Evolutionary conservation across 2,113 vertebrate species (phyloP).

Genomic region (Uropsilus gracilis): DNA sequence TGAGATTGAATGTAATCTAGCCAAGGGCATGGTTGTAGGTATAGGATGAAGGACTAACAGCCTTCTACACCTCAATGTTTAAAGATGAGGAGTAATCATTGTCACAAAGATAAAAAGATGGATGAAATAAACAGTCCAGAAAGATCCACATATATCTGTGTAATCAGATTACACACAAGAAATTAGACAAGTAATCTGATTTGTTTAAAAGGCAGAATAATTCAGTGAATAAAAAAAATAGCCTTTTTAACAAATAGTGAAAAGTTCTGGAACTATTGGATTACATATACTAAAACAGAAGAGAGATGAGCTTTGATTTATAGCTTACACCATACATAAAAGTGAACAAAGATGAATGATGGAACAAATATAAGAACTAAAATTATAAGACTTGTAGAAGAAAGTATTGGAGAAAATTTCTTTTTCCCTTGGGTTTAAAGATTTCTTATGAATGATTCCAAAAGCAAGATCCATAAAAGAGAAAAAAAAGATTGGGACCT

Average conservation of each 20-base stretch:
- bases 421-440: neutral
- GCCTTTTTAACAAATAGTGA: neutral
- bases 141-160: neutral
- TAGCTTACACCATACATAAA: neutral
- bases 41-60: neutral
- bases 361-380: neutral
- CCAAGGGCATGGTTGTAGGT: neutral
- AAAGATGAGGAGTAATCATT: neutral
- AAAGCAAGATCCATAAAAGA: neutral
- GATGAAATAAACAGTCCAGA: neutral
- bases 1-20: neutral
- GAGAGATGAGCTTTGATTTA: neutral
- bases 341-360: neutral
- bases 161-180: no score
- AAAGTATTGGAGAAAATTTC: neutral
- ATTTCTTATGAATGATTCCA: neutral
- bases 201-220: neutral
- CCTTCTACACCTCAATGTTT: neutral
- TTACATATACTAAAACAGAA: neutral
- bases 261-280: neutral
- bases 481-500: neutral
- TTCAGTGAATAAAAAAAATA: neutral
- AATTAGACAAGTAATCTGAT: neutral
- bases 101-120: neutral
- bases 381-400: neutral